Conservation (phyloP, 2,888 invertebrate genomes). For the Bimastos eiseni region DNA sequence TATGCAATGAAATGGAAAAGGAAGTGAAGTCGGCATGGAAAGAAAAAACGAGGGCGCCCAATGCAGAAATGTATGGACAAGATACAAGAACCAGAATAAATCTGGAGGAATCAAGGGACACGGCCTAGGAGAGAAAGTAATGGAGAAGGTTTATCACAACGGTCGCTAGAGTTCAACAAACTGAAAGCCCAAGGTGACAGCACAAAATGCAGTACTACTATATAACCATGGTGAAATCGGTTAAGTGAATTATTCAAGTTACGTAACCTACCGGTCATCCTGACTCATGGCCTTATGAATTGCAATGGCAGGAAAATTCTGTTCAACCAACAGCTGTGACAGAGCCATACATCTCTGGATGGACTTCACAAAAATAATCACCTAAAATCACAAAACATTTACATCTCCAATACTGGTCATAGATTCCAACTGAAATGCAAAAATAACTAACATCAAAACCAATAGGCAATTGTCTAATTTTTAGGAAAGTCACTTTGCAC, state of each 20-base stretch:
- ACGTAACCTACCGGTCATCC: slow-evolving; percentile 74
- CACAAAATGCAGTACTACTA: not conserved
- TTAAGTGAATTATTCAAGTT: not conserved
- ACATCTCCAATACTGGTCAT: not conserved
- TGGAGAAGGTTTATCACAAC: too few relatives aligned
- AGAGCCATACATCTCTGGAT: slow-evolving; percentile 97
- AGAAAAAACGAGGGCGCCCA: too few relatives aligned
- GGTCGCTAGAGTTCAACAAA: too few relatives aligned
- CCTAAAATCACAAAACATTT: slow-evolving; percentile 66
- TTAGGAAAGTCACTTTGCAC: not conserved
- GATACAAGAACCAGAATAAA: too few relatives aligned
- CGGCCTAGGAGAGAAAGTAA: too few relatives aligned
- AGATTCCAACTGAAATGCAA: not conserved
- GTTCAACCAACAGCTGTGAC: slow-evolving; percentile 90
- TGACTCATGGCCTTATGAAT: slow-evolving; percentile 98
- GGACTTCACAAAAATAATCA: slow-evolving; percentile 98
- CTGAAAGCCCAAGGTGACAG: not conserved
- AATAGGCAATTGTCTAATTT: not conserved
- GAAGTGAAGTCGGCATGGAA: too few relatives aligned
- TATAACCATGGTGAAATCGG: not conserved
- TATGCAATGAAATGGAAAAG: too few relatives aligned
- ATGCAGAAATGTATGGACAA: too few relatives aligned
- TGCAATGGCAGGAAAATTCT: slow-evolving; percentile 98
- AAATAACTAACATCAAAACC: not conserved
- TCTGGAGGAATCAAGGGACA: too few relatives aligned